Conservation (phyloP, 2,888 invertebrate species). For the Nymphalis polychloros region DNA sequence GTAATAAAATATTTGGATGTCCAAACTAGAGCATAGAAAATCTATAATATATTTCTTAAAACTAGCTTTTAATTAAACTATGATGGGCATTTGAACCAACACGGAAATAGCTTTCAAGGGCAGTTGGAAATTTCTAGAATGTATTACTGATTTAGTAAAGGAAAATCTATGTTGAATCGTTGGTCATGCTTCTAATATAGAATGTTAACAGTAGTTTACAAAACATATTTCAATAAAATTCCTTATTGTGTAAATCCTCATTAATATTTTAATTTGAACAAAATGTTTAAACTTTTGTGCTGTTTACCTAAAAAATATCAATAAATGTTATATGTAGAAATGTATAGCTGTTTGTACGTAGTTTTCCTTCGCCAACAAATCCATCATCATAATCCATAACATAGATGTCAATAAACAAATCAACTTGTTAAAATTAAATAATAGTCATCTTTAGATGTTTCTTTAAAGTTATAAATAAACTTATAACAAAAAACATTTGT, state of each 20-base stretch:
- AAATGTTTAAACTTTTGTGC: neutral
- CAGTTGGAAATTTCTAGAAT: neutral
- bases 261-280: neutral
- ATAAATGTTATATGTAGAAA: constrained; percentile 5
- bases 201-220: constrained; percentile 3
- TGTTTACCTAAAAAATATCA: constrained; percentile 3
- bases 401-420: constrained; percentile 19
- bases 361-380: neutral
- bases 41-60: constrained; percentile 7
- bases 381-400: constrained; percentile 9
- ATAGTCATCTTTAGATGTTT: constrained; percentile 62
- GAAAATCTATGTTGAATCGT: neutral
- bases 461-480: constrained; percentile 72
- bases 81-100: neutral
- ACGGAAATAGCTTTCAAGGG: neutral
- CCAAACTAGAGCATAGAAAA: constrained; percentile 14
- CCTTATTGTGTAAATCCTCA: neutral
- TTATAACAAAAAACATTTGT: constrained; percentile 49
- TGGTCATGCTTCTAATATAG: neutral
- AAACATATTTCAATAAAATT: constrained; percentile 2
- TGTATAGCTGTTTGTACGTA: constrained; percentile 6
- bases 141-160: neutral
- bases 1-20: constrained; percentile 15
- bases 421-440: constrained; percentile 30
- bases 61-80: constrained; percentile 1